Base-by-base conservation (phyloP, 2,113 vertebrate genomes). In the Origma solitaria region DNA sequence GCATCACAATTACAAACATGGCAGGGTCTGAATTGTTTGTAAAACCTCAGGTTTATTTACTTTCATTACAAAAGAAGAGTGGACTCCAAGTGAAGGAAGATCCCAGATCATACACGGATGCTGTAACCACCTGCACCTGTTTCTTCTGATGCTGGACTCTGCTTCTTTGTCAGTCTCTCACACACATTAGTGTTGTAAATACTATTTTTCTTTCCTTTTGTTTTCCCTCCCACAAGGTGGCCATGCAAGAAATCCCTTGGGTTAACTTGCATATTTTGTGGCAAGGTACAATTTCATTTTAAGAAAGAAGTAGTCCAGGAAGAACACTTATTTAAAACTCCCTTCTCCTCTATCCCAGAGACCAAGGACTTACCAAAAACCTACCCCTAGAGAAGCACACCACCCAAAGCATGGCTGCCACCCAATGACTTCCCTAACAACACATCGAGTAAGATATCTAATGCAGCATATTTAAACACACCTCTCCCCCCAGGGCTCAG, bases 1-100 rank as follows among this genome's bases (percentile, higher is more conserved):
- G 15, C 24, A 0, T 22, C 49, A 69, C 40, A 72, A 38, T 15
- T 24, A 42, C 2, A 6, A 47, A 56, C 3, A 23, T 0, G 22
- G 40, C 44, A 82, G 30, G 17, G n/a, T 65, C 77, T 25, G 20
- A 86, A 44, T 49, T 49, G 50, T 9, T 53, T n/a, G 65, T 47
- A 84, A 71, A 62, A 38, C 45, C 0, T 0, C 15, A 27, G 22
- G 31, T 31, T 44, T 7, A 13, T 80, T 60, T 28, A 54, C 16
- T 56, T 80, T 44, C 23, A 51, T 19, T 64, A 45, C 35, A 38
- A 68, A 57, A 51, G 42, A 16, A 40, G 24, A 3, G 1, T 5
- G 21, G 10, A 35, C 6, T 58, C 47, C 61, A 68, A 45, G 82
- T 7, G 45, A 83, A 77, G 33, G 86, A 70, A 2, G 13, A n/a